Percentiles rank a stretch among this genome's conserved stretches.
Conservation (phyloP, 1,140 invertebrate genomes). For the Thaumatotibia leucotreta region DNA sequence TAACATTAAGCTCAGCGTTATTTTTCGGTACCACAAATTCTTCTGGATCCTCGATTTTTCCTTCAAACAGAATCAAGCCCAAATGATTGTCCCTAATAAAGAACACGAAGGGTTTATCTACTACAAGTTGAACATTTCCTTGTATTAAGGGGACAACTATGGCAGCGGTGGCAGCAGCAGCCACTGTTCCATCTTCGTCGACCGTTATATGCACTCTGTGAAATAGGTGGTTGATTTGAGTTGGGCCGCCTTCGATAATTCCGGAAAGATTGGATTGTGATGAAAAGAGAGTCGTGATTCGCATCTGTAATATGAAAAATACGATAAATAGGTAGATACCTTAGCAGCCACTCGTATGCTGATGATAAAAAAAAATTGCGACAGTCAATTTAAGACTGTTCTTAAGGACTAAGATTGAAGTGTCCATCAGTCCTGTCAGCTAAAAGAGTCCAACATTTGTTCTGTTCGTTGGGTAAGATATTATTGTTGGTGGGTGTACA, state of each 20-base stretch:
- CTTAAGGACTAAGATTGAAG: no score
- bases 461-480: no score
- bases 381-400: no score
- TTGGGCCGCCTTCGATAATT: constrained; percentile 69
- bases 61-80: constrained; percentile 81
- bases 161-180: constrained; percentile 82
- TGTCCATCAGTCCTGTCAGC: no score
- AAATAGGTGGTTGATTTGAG: constrained; percentile 78
- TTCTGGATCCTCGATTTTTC: constrained; percentile 77
- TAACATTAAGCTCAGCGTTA: not conserved
- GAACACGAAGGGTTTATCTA: constrained; percentile 85
- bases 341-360: no score
- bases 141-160: constrained; percentile 79
- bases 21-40: constrained; percentile 23
- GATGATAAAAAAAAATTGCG: no score
- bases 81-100: constrained; percentile 80
- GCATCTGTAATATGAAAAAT: constrained; percentile 72
- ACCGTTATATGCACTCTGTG: constrained; percentile 85
- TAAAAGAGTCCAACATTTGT: no score
- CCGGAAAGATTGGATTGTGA: constrained; percentile 79
- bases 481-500: no score
- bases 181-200: constrained; percentile 84
- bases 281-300: constrained; percentile 80
- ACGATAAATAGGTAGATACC: no score
- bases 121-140: constrained; percentile 45